Base-by-base conservation (phyloP, 2,113 vertebrate genomes). In the Melanerpes aurifrons region DNA sequence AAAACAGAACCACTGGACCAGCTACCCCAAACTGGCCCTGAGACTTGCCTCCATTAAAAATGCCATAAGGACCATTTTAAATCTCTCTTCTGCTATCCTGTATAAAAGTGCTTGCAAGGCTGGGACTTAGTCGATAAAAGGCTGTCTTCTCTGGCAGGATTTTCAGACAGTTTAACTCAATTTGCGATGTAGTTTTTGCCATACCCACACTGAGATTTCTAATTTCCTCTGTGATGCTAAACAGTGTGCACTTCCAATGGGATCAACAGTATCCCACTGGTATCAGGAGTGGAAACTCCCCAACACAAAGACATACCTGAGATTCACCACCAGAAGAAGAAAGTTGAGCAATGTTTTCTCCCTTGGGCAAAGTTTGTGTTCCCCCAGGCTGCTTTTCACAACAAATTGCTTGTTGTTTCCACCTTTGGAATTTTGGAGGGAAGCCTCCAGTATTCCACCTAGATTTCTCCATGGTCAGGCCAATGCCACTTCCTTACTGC, bases 81-180 rank as follows among this genome's bases (percentile, higher is more conserved):
- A 72, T 12, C 43, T 66, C 43, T 81, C 35, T 76, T 86, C 85
- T 94, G 56, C 68, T 66, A 71, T 68, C 21, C 26, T 83, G 9
- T 54, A 58, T 25, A n/a, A 62, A 89, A 91, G 16, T 12, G 9
- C 31, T 91, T 68, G 25, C 43, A 66, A 71, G 61, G 58, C 48
- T 94, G 61, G 45, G 66, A 72, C 86, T 94, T 90, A 82, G 75
- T 74, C 4, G 0, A 22, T 83, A 88, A 91, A 74, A 87, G 32
- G 31, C 62, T 87, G 48, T 89, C 68, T n/a, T 56, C 47, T 76
- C 61, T 86, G 82, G 45, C 61, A 77, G 31, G 28, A 77, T 28
- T 93, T 94, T 86, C 3, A 1, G 87, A 76, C 72, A 62, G 16
- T 66, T 83, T 83, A 92, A 92, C 89, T 94, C 53, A 79, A 89